phyloP scores from a whole-genome alignment of 2,797 vertebrate species.

The Enteromius thamalakanensis region DNA sequence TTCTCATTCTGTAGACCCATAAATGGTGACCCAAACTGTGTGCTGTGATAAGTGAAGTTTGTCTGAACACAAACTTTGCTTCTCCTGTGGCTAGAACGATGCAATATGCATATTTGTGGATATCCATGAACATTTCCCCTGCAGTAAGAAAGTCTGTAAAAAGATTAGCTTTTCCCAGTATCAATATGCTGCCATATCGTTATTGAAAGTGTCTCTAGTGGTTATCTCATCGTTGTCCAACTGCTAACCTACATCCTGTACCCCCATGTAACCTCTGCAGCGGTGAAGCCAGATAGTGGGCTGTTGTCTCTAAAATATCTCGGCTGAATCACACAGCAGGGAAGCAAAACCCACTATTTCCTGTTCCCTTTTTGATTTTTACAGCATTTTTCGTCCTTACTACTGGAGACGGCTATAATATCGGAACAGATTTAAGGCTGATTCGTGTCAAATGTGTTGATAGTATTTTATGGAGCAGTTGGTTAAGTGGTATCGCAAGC shows the following conservation, averaged over 20 bases:
- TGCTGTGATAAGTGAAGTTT: background rate
- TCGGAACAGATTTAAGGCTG: constrained; percentile 46
- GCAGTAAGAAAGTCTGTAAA: constrained; percentile 36
- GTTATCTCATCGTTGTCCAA: constrained; percentile 51
- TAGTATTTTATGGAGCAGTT: constrained; percentile 45
- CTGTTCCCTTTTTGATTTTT: constrained; percentile 38
- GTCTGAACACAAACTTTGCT: constrained; percentile 5
- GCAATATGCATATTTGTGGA: constrained; percentile 10
- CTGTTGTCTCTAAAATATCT: constrained; percentile 52
- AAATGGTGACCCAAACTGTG: constrained; percentile 1
- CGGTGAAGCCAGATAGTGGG: constrained; percentile 31
- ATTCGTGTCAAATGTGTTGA: constrained; percentile 45
- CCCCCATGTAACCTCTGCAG: constrained; percentile 47
- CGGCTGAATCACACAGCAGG: constrained; percentile 42
- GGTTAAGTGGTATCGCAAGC: constrained; percentile 39
- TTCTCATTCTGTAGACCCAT: background rate
- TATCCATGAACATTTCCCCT: constrained; percentile 20
- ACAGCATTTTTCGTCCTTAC: constrained; percentile 13
- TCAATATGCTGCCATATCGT: constrained; percentile 45
- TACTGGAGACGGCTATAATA: constrained; percentile 30
- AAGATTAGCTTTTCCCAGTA: constrained; percentile 47
- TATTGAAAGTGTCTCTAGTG: constrained; percentile 54
- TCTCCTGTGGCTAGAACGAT: background rate
- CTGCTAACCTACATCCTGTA: constrained; percentile 59
- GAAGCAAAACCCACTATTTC: constrained; percentile 52